Conservation (phyloP, 2,888 invertebrate species). For the Agrotis clavis region DNA sequence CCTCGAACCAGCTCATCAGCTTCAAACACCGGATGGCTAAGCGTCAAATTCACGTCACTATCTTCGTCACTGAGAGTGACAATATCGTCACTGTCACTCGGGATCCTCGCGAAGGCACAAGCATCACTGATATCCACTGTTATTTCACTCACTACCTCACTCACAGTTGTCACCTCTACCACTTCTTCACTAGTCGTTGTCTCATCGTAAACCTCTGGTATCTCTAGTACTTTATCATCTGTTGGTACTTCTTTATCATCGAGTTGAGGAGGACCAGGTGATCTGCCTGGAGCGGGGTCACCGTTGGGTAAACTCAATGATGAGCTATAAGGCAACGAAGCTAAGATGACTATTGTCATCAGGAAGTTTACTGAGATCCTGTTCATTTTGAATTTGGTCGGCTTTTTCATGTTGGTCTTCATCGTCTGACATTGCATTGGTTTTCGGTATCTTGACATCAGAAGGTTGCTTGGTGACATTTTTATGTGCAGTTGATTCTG, state of each 20-base stretch:
- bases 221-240: constrained; percentile 59
- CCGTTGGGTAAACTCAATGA: constrained; percentile 88
- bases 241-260: constrained; percentile 53
- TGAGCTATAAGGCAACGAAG: constrained; percentile 85
- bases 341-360: constrained; percentile 77
- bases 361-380: constrained; percentile 70
- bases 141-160: constrained; percentile 69
- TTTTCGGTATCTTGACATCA: constrained; percentile 56
- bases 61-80: constrained; percentile 83
- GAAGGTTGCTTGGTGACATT: constrained; percentile 64
- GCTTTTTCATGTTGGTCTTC: constrained; percentile 69
- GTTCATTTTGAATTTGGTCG: constrained; percentile 79
- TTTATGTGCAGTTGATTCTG: constrained; percentile 48
- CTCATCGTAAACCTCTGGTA: constrained; percentile 66
- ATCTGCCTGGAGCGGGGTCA: constrained; percentile 93
- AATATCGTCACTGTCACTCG: constrained; percentile 85
- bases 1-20: constrained; percentile 88
- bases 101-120: constrained; percentile 85
- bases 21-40: constrained; percentile 89
- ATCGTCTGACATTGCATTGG: constrained; percentile 61
- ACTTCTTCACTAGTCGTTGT: constrained; percentile 73
- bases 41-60: constrained; percentile 88
- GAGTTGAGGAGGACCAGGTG: constrained; percentile 91
- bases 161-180: constrained; percentile 78
- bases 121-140: constrained; percentile 77